Conservation (phyloP, 2,113 vertebrate genomes). For the Ascaphus truei region DNA sequence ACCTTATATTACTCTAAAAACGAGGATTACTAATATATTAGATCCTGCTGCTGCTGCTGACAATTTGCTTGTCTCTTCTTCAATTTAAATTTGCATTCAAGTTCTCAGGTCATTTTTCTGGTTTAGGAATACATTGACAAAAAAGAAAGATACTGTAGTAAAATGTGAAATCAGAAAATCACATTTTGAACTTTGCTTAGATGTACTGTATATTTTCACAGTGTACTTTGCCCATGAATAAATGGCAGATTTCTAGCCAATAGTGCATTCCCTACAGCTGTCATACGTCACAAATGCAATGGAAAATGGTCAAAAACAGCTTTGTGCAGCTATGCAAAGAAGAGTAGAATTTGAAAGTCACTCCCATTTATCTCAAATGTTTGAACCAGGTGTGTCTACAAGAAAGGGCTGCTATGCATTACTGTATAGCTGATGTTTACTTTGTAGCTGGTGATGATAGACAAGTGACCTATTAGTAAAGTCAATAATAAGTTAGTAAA, state of each 20-base stretch:
- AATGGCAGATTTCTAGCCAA: constrained; percentile 36
- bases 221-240: constrained; percentile 40
- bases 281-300: constrained; percentile 33
- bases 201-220: background rate
- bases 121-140: too few species aligned
- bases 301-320: constrained; percentile 30
- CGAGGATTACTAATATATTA: too few species aligned
- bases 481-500: constrained; percentile 57
- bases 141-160: too few species aligned
- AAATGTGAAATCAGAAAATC: too few species aligned
- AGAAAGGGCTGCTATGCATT: constrained; percentile 53
- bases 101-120: too few species aligned
- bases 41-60: too few species aligned
- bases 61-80: too few species aligned
- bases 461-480: constrained; percentile 59
- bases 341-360: constrained; percentile 50
- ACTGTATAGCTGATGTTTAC: constrained; percentile 60
- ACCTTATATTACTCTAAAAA: too few species aligned
- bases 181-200: constrained; percentile 21
- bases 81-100: too few species aligned
- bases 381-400: constrained; percentile 69
- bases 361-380: constrained; percentile 62
- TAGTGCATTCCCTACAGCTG: constrained; percentile 27
- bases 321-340: constrained; percentile 57
- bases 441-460: constrained; percentile 54